Evolutionary conservation across 2,888 invertebrate genomes (phyloP), one percentile per base, ranked within the genome.

Genomic region (Harpalus rubripes): DNA sequence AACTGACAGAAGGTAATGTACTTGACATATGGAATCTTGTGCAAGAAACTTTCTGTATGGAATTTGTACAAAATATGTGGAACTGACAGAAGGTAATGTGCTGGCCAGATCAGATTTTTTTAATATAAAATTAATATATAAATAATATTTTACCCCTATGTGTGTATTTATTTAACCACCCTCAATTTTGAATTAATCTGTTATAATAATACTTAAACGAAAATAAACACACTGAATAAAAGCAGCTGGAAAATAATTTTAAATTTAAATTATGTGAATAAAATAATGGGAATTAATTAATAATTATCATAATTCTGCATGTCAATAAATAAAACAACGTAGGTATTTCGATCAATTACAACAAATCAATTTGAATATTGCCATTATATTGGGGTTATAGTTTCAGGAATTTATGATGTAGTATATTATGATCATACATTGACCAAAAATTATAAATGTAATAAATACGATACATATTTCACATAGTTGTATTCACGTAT

Each of bases 371-470:
- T 44, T 44, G 72, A 68, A 74, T 44, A 74, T 74, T 16, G 72
- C 72, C 72, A 74, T 74, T 74, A 74, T 74, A 16, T 15, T 12
- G 72, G 41, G 44, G 10, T 16, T 41, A 18, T 74, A 74, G 72
- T 44, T 74, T 39, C 41, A 74, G 44, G 41, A 74, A 74, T 74
- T 74, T 74, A 74, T 74, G 72, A 44, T 44, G 44, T 39, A 41
- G 68, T 68, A 32, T 74, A 16, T 74, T 74, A 74, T 74, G 18
- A 74, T 74, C 44, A 44, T 44, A 18, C 32, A 39, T 44, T 74
- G 18, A 12, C 18, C 72, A 74, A 74, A 74, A 74, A 74, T 44
- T 74, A 44, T 74, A 68, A 74, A 44, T 74, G 72, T 74, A 74
- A 74, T 74, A 44, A 41, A 44, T 74, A 41, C 18, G 44, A 52